phyloP scores from a whole-genome alignment of 2,797 vertebrate species.

The Myotis myotis region DNA sequence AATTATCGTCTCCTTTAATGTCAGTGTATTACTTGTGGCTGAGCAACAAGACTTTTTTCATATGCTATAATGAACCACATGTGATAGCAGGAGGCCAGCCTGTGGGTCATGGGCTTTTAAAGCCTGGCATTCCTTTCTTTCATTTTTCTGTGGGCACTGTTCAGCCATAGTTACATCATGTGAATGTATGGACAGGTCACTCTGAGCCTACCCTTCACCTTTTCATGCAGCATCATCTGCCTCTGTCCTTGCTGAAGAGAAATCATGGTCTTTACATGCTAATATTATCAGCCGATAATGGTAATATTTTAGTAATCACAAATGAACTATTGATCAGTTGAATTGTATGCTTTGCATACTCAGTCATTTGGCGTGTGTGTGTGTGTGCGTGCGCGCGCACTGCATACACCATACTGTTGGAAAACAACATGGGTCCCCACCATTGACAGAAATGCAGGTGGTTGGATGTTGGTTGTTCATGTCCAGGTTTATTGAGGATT shows the following conservation, averaged over 20 bases:
- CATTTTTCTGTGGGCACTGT: neutral
- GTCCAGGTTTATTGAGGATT: neutral
- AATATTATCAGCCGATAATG: neutral
- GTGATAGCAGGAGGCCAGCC: constrained; percentile 20
- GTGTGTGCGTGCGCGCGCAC: fast-evolving
- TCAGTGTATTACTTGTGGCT: constrained; percentile 69
- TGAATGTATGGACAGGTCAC: neutral
- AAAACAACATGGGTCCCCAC: neutral
- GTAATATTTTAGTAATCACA: neutral
- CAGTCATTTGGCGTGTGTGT: neutral
- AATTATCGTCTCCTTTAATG: constrained; percentile 65
- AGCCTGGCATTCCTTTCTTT: neutral
- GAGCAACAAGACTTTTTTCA: constrained; percentile 65
- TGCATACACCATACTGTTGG: neutral
- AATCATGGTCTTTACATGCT: neutral
- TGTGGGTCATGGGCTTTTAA: neutral
- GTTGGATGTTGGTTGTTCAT: neutral
- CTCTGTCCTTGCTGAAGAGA: neutral
- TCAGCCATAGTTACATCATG: neutral
- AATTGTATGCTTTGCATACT: neutral
- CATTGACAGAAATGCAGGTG: neutral
- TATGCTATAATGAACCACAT: constrained; percentile 61
- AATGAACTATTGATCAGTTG: neutral
- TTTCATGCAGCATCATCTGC: neutral
- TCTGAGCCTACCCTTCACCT: neutral